Evolutionary conservation across 2,888 invertebrate species (phyloP).

Genomic region (Apeira syringaria): DNA sequence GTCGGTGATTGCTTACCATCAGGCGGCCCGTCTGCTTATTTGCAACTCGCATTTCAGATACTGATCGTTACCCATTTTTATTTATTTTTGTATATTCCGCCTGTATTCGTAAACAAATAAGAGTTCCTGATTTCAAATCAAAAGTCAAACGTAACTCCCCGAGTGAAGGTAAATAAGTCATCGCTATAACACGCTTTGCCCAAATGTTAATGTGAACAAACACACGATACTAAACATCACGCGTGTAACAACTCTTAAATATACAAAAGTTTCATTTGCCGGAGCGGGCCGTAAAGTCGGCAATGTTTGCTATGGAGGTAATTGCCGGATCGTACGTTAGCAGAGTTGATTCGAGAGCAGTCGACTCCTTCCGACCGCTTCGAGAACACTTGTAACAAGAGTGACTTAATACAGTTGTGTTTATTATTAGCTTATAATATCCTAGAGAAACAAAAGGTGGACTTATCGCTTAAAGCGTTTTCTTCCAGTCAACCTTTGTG

Average conservation of each 20-base stretch:
- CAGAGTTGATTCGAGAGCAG: slow-evolving; percentile 40
- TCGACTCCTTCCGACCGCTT: slow-evolving; percentile 30
- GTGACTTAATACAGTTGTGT: too few species aligned
- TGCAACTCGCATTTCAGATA: too few species aligned
- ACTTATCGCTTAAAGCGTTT: too few species aligned
- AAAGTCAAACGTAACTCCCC: slow-evolving; percentile 27
- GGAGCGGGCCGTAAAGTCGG: slow-evolving; percentile 38
- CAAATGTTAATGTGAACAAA: slow-evolving; percentile 46
- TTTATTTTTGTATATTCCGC: slow-evolving; percentile 18
- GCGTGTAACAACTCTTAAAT: slow-evolving; percentile 48
- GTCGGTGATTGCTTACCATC: too few species aligned
- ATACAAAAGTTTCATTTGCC: slow-evolving; percentile 44
- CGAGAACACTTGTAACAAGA: slow-evolving; percentile 25
- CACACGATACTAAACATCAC: slow-evolving; percentile 45
- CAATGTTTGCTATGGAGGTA: slow-evolving; percentile 53
- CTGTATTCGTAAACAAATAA: slow-evolving; percentile 26
- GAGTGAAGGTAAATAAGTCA: slow-evolving; percentile 44
- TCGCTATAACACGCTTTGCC: slow-evolving; percentile 40
- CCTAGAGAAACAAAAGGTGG: too few species aligned
- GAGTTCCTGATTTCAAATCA: slow-evolving; percentile 9
- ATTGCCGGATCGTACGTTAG: slow-evolving; percentile 55
- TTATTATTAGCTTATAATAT: too few species aligned
- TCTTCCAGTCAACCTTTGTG: too few species aligned
- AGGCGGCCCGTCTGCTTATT: too few species aligned
- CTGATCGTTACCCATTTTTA: too few species aligned